Base-by-base conservation (phyloP, 2,113 vertebrate species). In the Cynocephalus volans region DNA sequence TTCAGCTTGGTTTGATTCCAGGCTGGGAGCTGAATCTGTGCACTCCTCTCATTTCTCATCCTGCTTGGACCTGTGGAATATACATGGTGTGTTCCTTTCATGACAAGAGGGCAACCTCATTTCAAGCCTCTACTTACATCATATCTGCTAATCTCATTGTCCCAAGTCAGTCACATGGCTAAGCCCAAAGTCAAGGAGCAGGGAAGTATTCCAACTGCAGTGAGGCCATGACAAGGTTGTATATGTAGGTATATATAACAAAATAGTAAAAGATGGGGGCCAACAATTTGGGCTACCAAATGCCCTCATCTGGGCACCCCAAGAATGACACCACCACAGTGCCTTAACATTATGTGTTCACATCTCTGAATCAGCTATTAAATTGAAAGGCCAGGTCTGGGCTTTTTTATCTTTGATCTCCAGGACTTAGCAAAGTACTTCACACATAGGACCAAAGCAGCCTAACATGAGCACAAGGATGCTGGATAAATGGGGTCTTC, bases 331-430 rank as follows among this genome's bases (percentile, higher is more conserved):
- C 31, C 26, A 48, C n/a, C 15, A 28, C 23, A 56, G 24, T 54
- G 33, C 26, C 60, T 72, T 81, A 73, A 56, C 21, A 19, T 75
- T 92, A 13, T 64, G 19, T 93, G 26, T 77, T 84, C 76, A 54
- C 24, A 65, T 92, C 75, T 90, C 79, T 92, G 65, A 96, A 88
- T 90, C 45, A 93, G 54, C 60, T 72, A 62, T n/a, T 69, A 69
- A 56, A 84, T 54, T 76, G 69, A 96, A 90, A 96, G 52, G 17
- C 28, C 36, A 90, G 50, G 24, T n/a, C 21, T 86, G 33, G 45
- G 72, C 24, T 65, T 85, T 93, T 81, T 87, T 45, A 82, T 72
- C 81, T 92, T 90, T 73, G 60, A 92, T 92, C 48, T 31, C 45
- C 10, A 67, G 56, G 77, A 75, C 52, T 70, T 91, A 90, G 84